Conservation (phyloP, 1,140 invertebrate species). For the Andrena cerasifolii region DNA sequence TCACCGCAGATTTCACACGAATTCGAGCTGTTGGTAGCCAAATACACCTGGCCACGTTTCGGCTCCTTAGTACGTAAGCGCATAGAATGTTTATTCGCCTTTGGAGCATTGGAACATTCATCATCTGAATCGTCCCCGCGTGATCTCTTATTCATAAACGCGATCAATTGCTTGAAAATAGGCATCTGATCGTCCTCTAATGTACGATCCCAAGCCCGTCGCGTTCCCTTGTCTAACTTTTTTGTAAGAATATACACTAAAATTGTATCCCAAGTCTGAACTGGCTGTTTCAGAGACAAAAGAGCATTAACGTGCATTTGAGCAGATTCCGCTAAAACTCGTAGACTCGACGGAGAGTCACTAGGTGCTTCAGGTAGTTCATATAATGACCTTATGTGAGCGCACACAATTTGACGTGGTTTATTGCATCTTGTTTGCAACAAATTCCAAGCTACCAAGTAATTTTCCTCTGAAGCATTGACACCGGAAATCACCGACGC, state of each 20-base stretch:
- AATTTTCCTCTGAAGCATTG: conserved; percentile 55
- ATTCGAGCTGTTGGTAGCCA: not conserved
- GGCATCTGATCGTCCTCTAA: conserved; percentile 11
- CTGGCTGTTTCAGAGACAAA: conserved; percentile 39
- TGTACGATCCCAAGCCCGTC: conserved; percentile 52
- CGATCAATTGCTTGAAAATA: conserved; percentile 34
- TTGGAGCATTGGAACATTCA: not conserved
- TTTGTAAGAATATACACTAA: conserved; percentile 50
- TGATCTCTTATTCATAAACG: conserved; percentile 30
- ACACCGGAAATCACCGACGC: conserved; percentile 59
- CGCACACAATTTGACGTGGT: conserved; percentile 44
- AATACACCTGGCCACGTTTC: not conserved
- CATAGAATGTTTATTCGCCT: not conserved
- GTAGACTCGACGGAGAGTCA: conserved; percentile 34
- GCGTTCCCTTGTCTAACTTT: conserved; percentile 43
- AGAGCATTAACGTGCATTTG: conserved; percentile 56
- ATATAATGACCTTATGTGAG: conserved; percentile 46
- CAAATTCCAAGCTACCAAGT: conserved; percentile 56
- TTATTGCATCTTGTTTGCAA: conserved; percentile 70
- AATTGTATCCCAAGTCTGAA: conserved; percentile 61
- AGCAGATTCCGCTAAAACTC: conserved; percentile 54
- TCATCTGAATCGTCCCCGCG: not conserved
- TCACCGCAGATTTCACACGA: not conserved
- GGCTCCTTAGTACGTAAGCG: too few relatives aligned
- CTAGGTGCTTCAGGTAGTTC: conserved; percentile 23